Evolutionary conservation across 2,797 vertebrate species (phyloP), one percentile per base, ranked within the genome.

Genomic region (Tachyglossus aculeatus): DNA sequence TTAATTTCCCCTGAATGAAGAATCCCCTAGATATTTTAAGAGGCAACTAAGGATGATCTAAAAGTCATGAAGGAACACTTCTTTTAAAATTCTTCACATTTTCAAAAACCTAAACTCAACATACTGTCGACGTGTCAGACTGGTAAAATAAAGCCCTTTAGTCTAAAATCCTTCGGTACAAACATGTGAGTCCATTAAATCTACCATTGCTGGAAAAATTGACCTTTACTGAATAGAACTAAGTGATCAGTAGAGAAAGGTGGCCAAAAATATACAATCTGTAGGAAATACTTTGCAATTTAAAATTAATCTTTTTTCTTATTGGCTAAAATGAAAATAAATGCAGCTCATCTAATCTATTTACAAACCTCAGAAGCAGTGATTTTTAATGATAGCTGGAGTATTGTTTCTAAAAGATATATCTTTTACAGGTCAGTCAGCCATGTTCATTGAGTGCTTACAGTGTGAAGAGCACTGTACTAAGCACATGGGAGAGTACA

Each of bases 201-300:
- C 74, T 45, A 71, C 52, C 40, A 41, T 75, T 86, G 58, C 47
- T 50, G 74, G 67, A 68, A 68, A 54, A 88, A 57, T 11, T 80
- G 77, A 85, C 82, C 80, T 85, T 85, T 84, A 57, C 29, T 24
- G 61, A 32, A 81, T 82, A 66, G 63, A 43, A 83, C 77, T 60
- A 71, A 56, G 83, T 82, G 82, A 82, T 70, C 55, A 66, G 63
- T 75, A 67, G 61, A 85, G 71, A 74, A 64, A 78, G 43, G 75
- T 33, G 5, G 9, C 63, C 31, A 60, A 80, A 80, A 77, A 54
- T 67, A 71, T 54, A 80, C 31, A 67, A 71, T 43, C 51, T 0
- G 0, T 71, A 74, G 31, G 1, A 7, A 83, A 60, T 74, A n/a
- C 31, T 71, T 69, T 65, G 48, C 56, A 65, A 55, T 45, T 37